Base-by-base conservation (phyloP, 2,113 vertebrate genomes). In the Ptilonorhynchus violaceus region DNA sequence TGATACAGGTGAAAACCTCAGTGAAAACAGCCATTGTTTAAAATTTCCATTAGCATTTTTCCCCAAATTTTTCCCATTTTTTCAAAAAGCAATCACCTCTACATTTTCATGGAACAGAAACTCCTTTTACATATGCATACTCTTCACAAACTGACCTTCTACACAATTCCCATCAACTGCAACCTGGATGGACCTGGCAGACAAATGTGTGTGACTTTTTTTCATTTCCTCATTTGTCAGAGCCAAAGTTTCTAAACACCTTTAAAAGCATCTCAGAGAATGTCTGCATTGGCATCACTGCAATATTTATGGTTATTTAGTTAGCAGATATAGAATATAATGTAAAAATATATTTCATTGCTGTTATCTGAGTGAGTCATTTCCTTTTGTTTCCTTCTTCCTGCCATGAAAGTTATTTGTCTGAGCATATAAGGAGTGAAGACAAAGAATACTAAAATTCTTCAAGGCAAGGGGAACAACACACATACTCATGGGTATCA, bases 381-480 rank as follows among this genome's bases (percentile, higher is more conserved):
- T 95, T 94, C 92, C 92, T 92, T 84, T 85, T 92, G 64, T 89
- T 93, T 88, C 56, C 44, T 77, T 84, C 88, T 84, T 95, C 88
- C 88, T 96, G 68, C n/a, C 68, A 77, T 84, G 72, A 91, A 92
- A 94, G 42, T 66, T 56, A 75, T 93, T 93, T 81, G 20, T 88
- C 68, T 80, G 68, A 75, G 56, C 35, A 87, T 56, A 23, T 60
- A 88, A 72, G 18, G 41, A 72, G 25, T 47, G 60, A 84, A 78
- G 60, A 89, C 56, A 94, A 92, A 89, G 77, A 92, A 84, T 56
- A 77, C 46, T 86, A 52, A 94, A 88, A 67, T 50, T 89, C 60
- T 93, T 83, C 47, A 72, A 33, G 33, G 59, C 42, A 87, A 15
- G 11, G 21, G 12, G n/a, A 85, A 39, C 12, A 63, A 39, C 35